Evolutionary conservation across 2,797 vertebrate species (phyloP), one percentile per base, ranked within the genome.

Genomic region (Eulemur coronatus): DNA sequence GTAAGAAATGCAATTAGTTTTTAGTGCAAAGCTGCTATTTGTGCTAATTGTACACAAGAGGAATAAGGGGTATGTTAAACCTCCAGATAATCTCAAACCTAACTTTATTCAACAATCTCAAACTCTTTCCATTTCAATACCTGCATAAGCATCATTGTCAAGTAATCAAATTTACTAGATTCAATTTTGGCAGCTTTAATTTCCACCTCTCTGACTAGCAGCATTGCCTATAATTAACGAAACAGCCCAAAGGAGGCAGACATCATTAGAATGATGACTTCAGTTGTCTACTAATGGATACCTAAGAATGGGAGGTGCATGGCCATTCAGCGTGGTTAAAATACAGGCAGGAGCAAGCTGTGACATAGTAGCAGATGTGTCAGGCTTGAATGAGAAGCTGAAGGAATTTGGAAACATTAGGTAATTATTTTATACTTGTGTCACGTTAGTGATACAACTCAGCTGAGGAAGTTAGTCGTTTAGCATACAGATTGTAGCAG

Each of bases 241-340:
- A 57, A 28, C 24, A 28, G 5, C 20, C 7, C 8, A 0, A 8
- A 2, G 12, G 46, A 85, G 28, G 20, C 35, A 18, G 61, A 7
- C 13, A 0, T 1, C 22, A 57, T 57, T 57, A 7, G 70, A 14
- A 70, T 1, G 63, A 22, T 2, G 4, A 12, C 46, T 70, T 48
- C 1, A 26, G 20, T 14, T 12, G 15, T 17, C 18, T 7, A 10
- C 6, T 5, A 15, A 35, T 3, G 4, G 55, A 5, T 13, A 15
- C 6, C 17, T 22, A 0, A n/a, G 33, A 30, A 7, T 41, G 52
- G 22, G 20, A 20, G 2, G 3, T 9, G 1, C 7, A 0, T n/a
- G 48, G 33, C 3, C 7, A 46, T 61, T 28, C 18, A 3, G 2
- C 0, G 0, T 0, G 15, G 8, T 43, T 33, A 22, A 69, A 35